Conservation (phyloP, 2,797 vertebrate species). For the Dromococcyx pavoninus region DNA sequence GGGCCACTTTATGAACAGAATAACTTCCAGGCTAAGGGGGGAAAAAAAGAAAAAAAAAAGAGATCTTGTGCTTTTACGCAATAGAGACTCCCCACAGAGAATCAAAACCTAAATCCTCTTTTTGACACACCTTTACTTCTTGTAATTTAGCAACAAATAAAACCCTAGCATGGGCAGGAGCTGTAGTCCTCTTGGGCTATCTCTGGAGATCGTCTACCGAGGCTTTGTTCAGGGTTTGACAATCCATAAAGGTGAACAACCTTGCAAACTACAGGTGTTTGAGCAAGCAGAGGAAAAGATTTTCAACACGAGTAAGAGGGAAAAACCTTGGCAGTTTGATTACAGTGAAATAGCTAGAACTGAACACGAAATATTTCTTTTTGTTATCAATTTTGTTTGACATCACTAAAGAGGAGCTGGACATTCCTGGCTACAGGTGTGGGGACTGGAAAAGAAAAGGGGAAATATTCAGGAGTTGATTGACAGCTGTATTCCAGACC, state of each 20-base stretch:
- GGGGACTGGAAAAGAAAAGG: background rate
- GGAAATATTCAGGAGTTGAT: background rate
- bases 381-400: background rate
- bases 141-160: slow-evolving; percentile 4
- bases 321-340: background rate
- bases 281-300: background rate
- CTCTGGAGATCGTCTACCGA: background rate
- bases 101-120: background rate
- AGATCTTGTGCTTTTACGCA: background rate
- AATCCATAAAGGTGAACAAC: background rate
- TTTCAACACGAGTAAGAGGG: background rate
- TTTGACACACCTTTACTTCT: background rate
- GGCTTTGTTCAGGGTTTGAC: background rate
- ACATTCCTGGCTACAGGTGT: background rate
- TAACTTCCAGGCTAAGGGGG: background rate
- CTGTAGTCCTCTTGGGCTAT: background rate
- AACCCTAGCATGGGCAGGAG: background rate
- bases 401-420: background rate
- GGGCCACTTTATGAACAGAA: background rate
- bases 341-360: background rate
- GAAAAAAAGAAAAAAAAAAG: background rate
- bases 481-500: background rate
- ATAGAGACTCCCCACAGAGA: background rate
- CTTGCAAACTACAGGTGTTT: background rate
- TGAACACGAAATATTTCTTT: background rate